phyloP scores from a whole-genome alignment of 2,888 invertebrate species.

The Halocaridina rubra region DNA sequence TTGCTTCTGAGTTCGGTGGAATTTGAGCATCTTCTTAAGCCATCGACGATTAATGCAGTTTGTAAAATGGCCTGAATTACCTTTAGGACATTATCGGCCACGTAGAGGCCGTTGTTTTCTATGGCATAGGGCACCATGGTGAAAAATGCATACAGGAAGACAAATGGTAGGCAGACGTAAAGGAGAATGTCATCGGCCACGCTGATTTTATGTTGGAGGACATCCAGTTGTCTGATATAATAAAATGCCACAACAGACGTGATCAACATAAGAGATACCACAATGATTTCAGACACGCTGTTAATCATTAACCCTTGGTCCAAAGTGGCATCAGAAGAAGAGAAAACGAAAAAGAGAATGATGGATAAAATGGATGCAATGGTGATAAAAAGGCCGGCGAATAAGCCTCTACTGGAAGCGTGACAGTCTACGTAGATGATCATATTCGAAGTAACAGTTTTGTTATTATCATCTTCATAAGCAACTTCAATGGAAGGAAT shows the following conservation, averaged over 20 bases:
- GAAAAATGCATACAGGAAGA: conserved; percentile 78
- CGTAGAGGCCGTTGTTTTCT: conserved; percentile 71
- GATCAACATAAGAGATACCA: conserved; percentile 74
- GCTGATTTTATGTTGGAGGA: conserved; percentile 76
- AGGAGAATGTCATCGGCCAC: conserved; percentile 78
- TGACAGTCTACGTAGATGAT: conserved; percentile 81
- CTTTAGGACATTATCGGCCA: conserved; percentile 73
- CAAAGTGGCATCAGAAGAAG: conserved; percentile 45
- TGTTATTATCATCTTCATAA: conserved; percentile 63
- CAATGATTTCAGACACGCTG: conserved; percentile 71
- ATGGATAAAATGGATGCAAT: conserved; percentile 74
- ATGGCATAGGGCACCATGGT: conserved; percentile 77
- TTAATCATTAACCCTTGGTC: conserved; percentile 64
- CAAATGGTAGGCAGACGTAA: conserved; percentile 80
- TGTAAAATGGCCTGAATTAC: conserved; percentile 79
- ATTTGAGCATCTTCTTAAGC: conserved; percentile 79
- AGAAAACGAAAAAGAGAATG: conserved; percentile 74
- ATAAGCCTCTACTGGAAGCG: conserved; percentile 80
- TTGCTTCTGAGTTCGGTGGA: conserved; percentile 74
- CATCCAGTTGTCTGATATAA: conserved; percentile 76
- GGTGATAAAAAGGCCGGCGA: conserved; percentile 76
- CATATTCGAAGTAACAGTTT: conserved; percentile 67
- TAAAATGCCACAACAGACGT: conserved; percentile 75
- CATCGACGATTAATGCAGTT: conserved; percentile 80
- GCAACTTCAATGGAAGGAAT: conserved; percentile 59